Evolutionary conservation across 2,888 invertebrate genomes (phyloP), one percentile per base, ranked within the genome.

Genomic region (Asteroscopus sphinx): DNA sequence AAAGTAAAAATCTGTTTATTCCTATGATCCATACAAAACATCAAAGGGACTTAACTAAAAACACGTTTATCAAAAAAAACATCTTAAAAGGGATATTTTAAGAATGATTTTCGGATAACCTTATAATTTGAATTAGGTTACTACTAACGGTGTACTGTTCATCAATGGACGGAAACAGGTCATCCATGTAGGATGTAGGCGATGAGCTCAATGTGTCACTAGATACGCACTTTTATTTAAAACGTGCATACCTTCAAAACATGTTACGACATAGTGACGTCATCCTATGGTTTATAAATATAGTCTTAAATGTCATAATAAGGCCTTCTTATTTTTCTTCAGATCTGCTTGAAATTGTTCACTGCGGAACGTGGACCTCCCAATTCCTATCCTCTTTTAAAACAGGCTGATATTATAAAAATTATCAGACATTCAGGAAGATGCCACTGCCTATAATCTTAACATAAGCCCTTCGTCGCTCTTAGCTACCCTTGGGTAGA

Each of bases 91-190:
- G 9, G 9, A 11, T 6, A 12, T 0, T 13, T 0, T 36, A 53
- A 32, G 63, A 48, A 16, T 25, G 6, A 9, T 15, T 44, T 66
- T 51, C 35, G 25, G 35, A 42, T 66, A 30, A 25, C 21, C 35
- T 37, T 37, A 13, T 42, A 25, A 39, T 39, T 13, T 11, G 1
- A 51, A 66, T 51, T 44, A 58, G 32, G 39, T 57, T 49, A 9
- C 12, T 28, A 40, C 6, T 17, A 3, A 41, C 2, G n/a, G 3
- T 52, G 4, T 21, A 40, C 32, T 35, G 12, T 49, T 16, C 25
- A 11, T 30, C 30, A 69, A 41, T 55, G 39, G 46, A 70, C 37
- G n/a, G 35, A 66, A 70, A 28, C 42, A 66, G 71, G 66, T 56
- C 66, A 66, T 41, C 26, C 16, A 63, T 28, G 26, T 35, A 11